Conservation (phyloP, 2,888 invertebrate species). For the Eristalis intricaria region DNA sequence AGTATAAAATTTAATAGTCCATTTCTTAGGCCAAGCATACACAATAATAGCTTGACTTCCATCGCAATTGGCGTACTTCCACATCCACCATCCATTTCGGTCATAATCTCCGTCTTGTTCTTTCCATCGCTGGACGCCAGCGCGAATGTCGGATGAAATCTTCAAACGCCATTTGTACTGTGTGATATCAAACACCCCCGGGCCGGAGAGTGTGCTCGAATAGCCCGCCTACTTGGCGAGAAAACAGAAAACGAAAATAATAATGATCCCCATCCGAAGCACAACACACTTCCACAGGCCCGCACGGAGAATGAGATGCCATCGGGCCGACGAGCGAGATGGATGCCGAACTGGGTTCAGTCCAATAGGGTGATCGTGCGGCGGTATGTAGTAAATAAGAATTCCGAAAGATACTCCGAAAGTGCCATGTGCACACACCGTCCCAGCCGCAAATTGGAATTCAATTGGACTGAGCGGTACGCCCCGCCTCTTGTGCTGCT, state of each 20-base stretch:
- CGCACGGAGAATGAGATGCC: constrained; percentile 69
- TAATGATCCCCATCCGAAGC: constrained; percentile 7
- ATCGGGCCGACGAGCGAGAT: constrained; percentile 22
- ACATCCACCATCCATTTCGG: neutral
- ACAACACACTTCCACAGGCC: constrained; percentile 21
- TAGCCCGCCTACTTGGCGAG: constrained; percentile 49
- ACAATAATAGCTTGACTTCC: constrained; percentile 1
- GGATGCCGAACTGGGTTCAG: constrained; percentile 2
- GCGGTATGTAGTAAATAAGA: constrained; percentile 34
- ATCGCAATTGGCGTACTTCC: constrained; percentile 28
- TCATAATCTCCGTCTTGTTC: constrained; percentile 19
- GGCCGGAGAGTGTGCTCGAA: constrained; percentile 42
- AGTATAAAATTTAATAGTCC: neutral
- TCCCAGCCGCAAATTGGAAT: constrained; percentile 7
- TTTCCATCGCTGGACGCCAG: neutral
- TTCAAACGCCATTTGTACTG: constrained; percentile 67
- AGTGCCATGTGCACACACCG: constrained; percentile 1
- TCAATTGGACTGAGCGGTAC: constrained; percentile 45
- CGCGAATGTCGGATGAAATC: constrained; percentile 24
- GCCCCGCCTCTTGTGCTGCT: constrained; percentile 35
- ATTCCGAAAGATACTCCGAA: constrained; percentile 70
- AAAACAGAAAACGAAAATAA: constrained; percentile 12
- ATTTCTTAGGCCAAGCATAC: neutral
- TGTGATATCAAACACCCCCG: constrained; percentile 49
- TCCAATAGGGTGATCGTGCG: constrained; percentile 58